These are phyloP conservation scores for Cheilosia scutellata DNA, from an alignment of 2,888 invertebrate genomes.

Conservation along the genomic window DNA sequence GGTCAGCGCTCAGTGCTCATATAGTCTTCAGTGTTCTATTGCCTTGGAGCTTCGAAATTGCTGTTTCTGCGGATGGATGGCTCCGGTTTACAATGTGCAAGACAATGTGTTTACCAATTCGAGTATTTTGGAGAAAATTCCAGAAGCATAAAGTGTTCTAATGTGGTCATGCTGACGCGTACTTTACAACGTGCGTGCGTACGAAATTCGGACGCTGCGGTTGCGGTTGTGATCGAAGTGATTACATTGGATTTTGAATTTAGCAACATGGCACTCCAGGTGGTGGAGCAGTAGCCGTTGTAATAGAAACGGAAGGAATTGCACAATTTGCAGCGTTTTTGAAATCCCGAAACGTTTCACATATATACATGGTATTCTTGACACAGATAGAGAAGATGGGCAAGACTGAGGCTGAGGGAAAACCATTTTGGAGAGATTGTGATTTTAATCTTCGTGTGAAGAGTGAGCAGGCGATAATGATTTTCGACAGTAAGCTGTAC, in stretches of 20 bases:
- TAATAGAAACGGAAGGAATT: neutral
- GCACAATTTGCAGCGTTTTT: neutral
- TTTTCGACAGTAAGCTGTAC: too few species aligned
- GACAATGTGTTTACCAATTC: constrained; percentile 68
- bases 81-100: constrained; percentile 67
- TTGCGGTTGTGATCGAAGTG: constrained; percentile 38
- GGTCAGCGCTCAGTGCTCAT: constrained; percentile 44
- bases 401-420: too few species aligned
- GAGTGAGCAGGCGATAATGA: too few species aligned
- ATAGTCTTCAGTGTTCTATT: neutral
- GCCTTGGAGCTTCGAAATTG: constrained; percentile 43
- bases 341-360: neutral
- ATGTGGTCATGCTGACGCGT: constrained; percentile 71
- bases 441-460: too few species aligned
- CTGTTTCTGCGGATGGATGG: constrained; percentile 59
- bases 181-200: constrained; percentile 47
- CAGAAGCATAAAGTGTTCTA: constrained; percentile 71
- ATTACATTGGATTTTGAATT: constrained; percentile 64
- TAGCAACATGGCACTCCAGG: constrained; percentile 18
- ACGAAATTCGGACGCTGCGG: constrained; percentile 9
- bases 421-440: too few species aligned
- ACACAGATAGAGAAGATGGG: neutral
- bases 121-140: constrained; percentile 63
- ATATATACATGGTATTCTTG: neutral
- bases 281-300: neutral